A percentile compares a stretch with the other conserved stretches of the same genome.
Evolutionary conservation across 2,797 vertebrate genomes (phyloP).

Genomic region (Cryptoblepharus egeriae): DNA sequence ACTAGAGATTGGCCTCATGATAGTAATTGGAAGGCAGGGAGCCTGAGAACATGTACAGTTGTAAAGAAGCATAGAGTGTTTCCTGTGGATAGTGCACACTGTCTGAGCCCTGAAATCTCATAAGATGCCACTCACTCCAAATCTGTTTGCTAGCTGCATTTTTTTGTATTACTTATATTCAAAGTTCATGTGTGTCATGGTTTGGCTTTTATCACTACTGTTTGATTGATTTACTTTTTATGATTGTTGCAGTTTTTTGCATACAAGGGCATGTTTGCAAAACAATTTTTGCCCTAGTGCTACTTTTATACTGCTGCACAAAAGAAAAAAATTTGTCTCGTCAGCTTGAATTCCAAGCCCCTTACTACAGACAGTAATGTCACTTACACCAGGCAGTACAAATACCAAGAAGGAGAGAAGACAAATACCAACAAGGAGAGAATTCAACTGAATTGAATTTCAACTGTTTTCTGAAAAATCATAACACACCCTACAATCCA

Average conservation of each 20-base stretch:
- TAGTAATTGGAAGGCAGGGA: neutral
- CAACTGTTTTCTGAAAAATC: conserved; percentile 24
- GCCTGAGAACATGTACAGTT: neutral
- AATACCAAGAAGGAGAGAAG: no score
- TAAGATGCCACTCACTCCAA: neutral
- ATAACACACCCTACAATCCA: no score
- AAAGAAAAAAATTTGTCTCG: no score
- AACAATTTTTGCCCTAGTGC: neutral
- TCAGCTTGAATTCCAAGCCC: no score
- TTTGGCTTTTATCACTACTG: neutral
- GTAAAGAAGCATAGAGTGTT: neutral
- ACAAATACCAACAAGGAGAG: no score
- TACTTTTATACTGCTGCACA: no score
- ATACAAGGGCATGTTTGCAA: neutral
- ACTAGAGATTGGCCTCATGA: neutral
- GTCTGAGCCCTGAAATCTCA: no score
- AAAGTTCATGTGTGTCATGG: neutral
- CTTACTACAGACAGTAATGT: no score
- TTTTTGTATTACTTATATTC: neutral
- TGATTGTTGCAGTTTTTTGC: neutral
- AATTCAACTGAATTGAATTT: no score
- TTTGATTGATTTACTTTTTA: neutral
- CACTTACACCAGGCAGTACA: no score
- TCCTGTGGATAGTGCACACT: neutral
- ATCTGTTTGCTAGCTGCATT: neutral